Evolutionary conservation across 2,797 vertebrate genomes (phyloP).

Genomic region (Poecilia gillii): DNA sequence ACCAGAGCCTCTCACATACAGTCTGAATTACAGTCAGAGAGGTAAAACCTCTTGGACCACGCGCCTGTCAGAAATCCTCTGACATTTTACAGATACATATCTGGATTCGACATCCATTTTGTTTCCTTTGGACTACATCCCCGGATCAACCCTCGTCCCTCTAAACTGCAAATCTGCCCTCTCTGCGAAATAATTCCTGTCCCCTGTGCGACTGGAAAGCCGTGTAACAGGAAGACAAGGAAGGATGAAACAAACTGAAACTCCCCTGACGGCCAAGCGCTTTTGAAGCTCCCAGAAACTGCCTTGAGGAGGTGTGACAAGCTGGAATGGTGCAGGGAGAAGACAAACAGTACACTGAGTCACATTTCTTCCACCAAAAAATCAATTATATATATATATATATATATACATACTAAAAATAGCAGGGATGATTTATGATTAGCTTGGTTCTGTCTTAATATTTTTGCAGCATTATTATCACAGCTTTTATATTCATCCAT

Average conservation of each 20-base stretch:
- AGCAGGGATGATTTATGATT: constrained; percentile 6
- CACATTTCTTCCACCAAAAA: constrained; percentile 10
- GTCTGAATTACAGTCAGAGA: constrained; percentile 13
- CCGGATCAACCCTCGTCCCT: constrained; percentile 23
- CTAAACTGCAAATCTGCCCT: constrained; percentile 36
- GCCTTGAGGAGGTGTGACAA: constrained; percentile 36
- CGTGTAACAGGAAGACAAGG: constrained; percentile 47
- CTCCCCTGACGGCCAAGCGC: constrained; percentile 41
- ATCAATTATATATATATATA: background rate
- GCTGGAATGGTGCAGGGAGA: constrained; percentile 37
- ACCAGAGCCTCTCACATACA: background rate
- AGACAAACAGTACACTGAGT: constrained; percentile 10
- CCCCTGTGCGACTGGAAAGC: constrained; percentile 14
- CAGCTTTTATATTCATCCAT: background rate
- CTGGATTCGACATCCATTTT: background rate
- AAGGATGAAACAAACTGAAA: constrained; percentile 36
- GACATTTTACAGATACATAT: constrained; percentile 1
- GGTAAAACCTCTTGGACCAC: background rate
- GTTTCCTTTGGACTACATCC: background rate
- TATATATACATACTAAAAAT: constrained; percentile 3
- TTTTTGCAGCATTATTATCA: background rate
- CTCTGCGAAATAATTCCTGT: constrained; percentile 15
- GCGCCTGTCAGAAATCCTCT: background rate
- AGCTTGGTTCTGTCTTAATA: background rate
- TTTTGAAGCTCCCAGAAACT: constrained; percentile 52